Evolutionary conservation across 2,113 vertebrate genomes (phyloP).

Genomic region (Plectropomus leopardus): DNA sequence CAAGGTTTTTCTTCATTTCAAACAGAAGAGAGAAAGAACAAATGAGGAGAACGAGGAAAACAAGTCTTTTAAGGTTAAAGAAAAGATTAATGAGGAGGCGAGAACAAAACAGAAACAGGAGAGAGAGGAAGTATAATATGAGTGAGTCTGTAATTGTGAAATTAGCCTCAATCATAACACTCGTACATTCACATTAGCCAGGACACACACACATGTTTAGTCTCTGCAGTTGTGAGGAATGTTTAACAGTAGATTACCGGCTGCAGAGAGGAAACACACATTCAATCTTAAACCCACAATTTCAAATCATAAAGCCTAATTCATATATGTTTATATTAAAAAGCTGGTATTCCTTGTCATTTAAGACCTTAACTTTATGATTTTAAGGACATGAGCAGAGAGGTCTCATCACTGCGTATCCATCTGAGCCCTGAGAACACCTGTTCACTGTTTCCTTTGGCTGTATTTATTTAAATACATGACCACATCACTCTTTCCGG

Average conservation of each 20-base stretch:
- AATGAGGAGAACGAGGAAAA: neutral
- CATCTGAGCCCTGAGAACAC: constrained; percentile 32
- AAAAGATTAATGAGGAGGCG: constrained; percentile 34
- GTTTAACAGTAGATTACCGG: constrained; percentile 6
- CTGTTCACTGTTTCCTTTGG: constrained; percentile 32
- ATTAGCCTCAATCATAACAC: constrained; percentile 51
- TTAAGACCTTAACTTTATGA: neutral
- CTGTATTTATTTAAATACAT: constrained; percentile 41
- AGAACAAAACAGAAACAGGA: constrained; percentile 22
- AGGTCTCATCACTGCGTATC: neutral
- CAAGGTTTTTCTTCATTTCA: neutral
- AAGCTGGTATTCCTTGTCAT: neutral
- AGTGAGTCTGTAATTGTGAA: constrained; percentile 42
- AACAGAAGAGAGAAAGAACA: constrained; percentile 1
- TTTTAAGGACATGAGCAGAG: neutral
- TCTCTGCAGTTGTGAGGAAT: constrained; percentile 18
- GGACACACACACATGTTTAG: constrained; percentile 25
- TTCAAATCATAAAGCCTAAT: constrained; percentile 5
- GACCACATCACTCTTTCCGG: constrained; percentile 30
- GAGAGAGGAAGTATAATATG: constrained; percentile 29
- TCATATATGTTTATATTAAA: constrained; percentile 4
- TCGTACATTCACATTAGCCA: constrained; percentile 29
- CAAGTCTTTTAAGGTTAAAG: neutral
- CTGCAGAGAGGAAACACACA: neutral
- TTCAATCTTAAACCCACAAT: constrained; percentile 20